Evolutionary conservation across 2,888 invertebrate species (phyloP), one percentile per base, ranked within the genome.

Genomic region (Eupithecia insigniata): DNA sequence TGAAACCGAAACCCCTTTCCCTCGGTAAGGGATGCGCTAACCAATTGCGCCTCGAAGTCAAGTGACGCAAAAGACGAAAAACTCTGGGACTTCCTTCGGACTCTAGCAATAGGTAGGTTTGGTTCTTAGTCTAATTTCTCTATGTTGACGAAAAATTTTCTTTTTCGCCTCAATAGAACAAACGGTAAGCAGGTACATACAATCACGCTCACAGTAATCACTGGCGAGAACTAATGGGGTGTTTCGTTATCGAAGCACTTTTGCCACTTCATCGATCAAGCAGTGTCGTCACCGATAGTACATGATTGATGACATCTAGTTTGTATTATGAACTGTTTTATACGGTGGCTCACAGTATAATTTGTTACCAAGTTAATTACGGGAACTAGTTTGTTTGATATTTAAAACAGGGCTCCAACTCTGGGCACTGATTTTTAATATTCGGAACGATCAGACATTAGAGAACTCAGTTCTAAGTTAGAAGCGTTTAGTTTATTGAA

Each of bases 201-300:
- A 51, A 51, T 61, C 62, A 62, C 12, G 62, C 36, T 62, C 36
- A 58, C 60, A 71, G 55, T 73, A 74, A 61, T 71, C 71, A 66
- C 80, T 85, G 84, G 62, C 76, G 76, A 80, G 78, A 84, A 83
- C 84, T 83, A 87, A 89, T 86, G 83, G 81, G 79, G 79, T 84
- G 85, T 83, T 86, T 85, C 79, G 81, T 80, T 86, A 86, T 84
- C 81, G 77, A 81, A 73, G 77, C 76, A 79, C 83, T 83, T 87
- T 88, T 86, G 86, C 83, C 82, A 83, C 83, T 83, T 87, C 85
- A 89, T 90, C 89, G 86, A 90, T 90, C 89, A 89, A 82, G 72
- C 73, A 76, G 77, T 84, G 85, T 84, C 85, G 83, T 81, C 85
- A 74, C 70, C 76, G 76, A 83, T 85, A 82, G 83, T 79, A 79